Conservation (phyloP, 2,113 vertebrate genomes). For the Hydrochoerus hydrochaeris region DNA sequence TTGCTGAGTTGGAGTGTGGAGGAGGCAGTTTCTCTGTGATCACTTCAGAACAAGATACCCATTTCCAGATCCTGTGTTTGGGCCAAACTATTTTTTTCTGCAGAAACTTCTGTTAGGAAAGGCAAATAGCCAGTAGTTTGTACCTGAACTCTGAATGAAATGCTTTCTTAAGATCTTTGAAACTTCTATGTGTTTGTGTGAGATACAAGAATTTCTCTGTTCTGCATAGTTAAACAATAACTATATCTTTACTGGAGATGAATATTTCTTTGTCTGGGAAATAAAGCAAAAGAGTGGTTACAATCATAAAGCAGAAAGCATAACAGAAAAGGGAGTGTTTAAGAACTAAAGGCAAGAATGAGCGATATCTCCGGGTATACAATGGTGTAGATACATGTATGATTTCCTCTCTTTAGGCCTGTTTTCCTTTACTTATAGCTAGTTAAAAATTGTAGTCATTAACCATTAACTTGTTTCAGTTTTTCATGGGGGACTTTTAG, state of each 20-base stretch:
- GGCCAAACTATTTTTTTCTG: background rate
- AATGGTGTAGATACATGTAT: background rate
- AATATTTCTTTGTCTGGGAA: slow-evolving; percentile 19
- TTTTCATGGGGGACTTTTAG: background rate
- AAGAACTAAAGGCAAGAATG: background rate
- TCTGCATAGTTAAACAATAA: background rate
- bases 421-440: background rate
- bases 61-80: background rate
- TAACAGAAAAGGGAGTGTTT: background rate
- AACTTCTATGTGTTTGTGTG: background rate
- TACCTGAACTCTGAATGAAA: background rate
- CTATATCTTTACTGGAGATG: background rate
- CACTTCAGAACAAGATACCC: background rate
- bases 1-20: background rate
- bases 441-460: background rate
- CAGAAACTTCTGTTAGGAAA: background rate
- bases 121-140: background rate
- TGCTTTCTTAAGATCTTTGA: background rate
- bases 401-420: background rate
- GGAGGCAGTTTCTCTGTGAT: background rate
- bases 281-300: background rate
- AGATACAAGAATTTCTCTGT: background rate
- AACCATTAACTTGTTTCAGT: background rate
- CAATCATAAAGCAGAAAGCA: background rate
- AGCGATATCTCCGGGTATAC: background rate